Conservation (phyloP, 2,113 vertebrate species). For the Lamprologus ornatipinnis region DNA sequence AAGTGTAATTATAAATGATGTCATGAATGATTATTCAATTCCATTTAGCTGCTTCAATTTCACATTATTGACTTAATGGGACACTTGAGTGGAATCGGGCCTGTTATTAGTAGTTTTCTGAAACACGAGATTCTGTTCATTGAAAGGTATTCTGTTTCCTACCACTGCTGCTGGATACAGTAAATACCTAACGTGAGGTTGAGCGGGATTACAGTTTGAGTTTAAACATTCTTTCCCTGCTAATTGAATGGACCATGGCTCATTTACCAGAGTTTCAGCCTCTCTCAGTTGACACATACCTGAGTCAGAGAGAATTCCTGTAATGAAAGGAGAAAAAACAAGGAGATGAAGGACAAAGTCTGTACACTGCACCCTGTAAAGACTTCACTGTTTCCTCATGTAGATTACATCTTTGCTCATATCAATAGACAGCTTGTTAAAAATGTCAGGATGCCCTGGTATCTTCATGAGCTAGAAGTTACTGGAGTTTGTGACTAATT, state of each 20-base stretch:
- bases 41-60: background rate
- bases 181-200: background rate
- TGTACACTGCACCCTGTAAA: background rate
- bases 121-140: background rate
- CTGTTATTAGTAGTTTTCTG: background rate
- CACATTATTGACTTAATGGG: background rate
- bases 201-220: background rate
- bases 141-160: background rate
- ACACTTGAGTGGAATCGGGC: background rate
- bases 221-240: background rate
- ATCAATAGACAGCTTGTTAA: constrained; percentile 1
- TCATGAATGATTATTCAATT: background rate
- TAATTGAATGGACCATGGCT: background rate
- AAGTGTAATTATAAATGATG: background rate
- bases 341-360: background rate
- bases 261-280: background rate
- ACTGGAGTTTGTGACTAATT: background rate
- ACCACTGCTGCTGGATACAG: background rate
- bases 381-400: background rate
- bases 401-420: background rate
- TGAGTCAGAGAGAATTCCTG: background rate
- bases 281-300: background rate
- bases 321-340: background rate
- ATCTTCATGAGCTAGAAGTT: background rate
- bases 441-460: background rate